Evolutionary conservation across 2,113 vertebrate species (phyloP), one percentile per base, ranked within the genome.

Genomic region (Tonatia bakeri): DNA sequence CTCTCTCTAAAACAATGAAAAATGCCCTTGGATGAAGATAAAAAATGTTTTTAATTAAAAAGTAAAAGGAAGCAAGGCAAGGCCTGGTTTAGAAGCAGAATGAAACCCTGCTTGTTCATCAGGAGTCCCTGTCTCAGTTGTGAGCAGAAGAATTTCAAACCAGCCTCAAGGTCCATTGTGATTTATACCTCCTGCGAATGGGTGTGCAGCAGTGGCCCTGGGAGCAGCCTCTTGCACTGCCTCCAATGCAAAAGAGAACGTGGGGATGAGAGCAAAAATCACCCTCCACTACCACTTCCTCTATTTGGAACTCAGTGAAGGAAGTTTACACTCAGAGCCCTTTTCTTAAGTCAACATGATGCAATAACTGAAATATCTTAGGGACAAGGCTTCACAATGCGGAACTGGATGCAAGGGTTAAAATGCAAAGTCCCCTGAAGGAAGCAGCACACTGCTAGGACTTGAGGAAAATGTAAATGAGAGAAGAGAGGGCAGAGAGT

Each of bases 311-410:
- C 19, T 79, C 38, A 54, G 7, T 14, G 50, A 88, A 56, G 36
- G 15, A 65, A 31, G 6, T 73, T 65, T 69, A 26, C 20, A 64
- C 43, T 72, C n/a, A 87, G 69, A 87, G 24, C 14, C 24, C 26
- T 17, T 13, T 81, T 95, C 67, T 50, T 69, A 36, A 91, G 67
- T 85, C 73, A 81, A 79, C 17, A 17, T 47, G 13, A 9, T n/a
- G 0, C 28, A 54, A 4, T 31, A 43, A 87, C 31, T 28, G 45
- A 69, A 61, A 82, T 40, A 33, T 50, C 20, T 67, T 40, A 43
- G 31, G 28, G 24, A 75, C 69, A 73, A 76, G 84, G 45, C 5
- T 26, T 92, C 33, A 43, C 20, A 22, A 61, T 76, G 40, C 40
- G 82, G 70, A 92, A 72, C 61, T 52, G 1, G 14, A 81, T 28